phyloP scores from a whole-genome alignment of 2,797 vertebrate species.

The Poliocrania exsul region DNA sequence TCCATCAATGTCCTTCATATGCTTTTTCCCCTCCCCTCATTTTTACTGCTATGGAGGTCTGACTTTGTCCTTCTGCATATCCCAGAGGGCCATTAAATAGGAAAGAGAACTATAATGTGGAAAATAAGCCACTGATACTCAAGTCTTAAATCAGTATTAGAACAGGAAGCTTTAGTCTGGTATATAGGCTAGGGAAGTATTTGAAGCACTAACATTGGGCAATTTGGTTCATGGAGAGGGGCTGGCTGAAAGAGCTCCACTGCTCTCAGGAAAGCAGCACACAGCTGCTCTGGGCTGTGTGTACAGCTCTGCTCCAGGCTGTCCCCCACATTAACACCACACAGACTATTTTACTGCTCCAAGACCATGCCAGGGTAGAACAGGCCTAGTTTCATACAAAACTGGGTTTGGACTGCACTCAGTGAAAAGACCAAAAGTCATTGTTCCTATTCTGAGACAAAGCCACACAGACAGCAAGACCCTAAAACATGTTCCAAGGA shows the following conservation, averaged over 20 bases:
- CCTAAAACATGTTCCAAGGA: not conserved
- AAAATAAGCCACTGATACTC: constrained; percentile 18
- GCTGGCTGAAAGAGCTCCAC: not conserved
- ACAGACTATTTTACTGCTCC: not conserved
- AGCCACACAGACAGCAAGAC: not conserved
- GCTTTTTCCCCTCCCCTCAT: not conserved
- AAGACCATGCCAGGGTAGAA: not conserved
- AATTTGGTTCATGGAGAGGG: not conserved
- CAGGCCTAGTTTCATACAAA: not conserved
- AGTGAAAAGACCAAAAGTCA: not conserved
- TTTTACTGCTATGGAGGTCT: not conserved
- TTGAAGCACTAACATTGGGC: not conserved
- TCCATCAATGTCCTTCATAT: not conserved
- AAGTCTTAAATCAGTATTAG: constrained; percentile 34
- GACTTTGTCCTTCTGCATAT: not conserved
- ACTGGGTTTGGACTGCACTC: not conserved
- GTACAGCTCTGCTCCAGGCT: not conserved
- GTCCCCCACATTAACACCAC: fast-evolving
- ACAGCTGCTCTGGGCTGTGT: not conserved
- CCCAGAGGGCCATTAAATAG: not conserved
- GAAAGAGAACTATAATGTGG: not conserved
- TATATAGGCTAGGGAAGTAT: not conserved
- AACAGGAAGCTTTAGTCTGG: constrained; percentile 33
- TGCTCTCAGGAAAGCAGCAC: not conserved
- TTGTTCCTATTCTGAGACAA: not conserved